Conservation (phyloP, 1,140 invertebrate genomes). For the Drosophila pachea region DNA sequence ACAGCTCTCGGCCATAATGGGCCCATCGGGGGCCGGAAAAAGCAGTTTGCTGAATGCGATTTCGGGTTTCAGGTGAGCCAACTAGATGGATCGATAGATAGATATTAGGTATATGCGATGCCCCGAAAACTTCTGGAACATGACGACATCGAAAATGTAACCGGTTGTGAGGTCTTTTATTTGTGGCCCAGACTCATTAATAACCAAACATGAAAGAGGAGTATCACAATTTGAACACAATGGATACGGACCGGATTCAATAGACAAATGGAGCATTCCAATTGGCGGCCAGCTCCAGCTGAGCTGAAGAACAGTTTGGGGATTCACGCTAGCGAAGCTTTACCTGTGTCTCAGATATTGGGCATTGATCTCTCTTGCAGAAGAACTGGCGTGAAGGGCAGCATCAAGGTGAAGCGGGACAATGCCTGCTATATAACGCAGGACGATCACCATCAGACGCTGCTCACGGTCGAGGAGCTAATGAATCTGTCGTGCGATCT, state of each 20-base stretch:
- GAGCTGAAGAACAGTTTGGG: slow-evolving; percentile 6
- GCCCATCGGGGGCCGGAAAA: slow-evolving; percentile 90
- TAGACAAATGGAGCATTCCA: neutral
- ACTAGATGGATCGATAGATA: neutral
- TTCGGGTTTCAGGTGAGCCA: slow-evolving; percentile 84
- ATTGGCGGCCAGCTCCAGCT: neutral
- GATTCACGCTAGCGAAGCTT: neutral
- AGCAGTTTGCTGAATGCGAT: slow-evolving; percentile 87
- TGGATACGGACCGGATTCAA: too few species aligned
- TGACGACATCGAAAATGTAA: slow-evolving; percentile 1
- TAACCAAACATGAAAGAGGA: too few species aligned
- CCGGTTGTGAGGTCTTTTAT: slow-evolving; percentile 11
- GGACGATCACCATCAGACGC: slow-evolving; percentile 89
- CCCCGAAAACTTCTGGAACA: slow-evolving; percentile 11
- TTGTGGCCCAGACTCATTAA: too few species aligned
- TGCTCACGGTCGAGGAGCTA: slow-evolving; percentile 89
- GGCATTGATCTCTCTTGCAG: slow-evolving; percentile 57
- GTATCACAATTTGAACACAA: too few species aligned
- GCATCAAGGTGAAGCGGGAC: slow-evolving; percentile 80
- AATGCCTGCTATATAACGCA: slow-evolving; percentile 92
- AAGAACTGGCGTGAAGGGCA: slow-evolving; percentile 80
- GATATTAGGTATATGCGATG: neutral
- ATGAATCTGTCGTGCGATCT: slow-evolving; percentile 91
- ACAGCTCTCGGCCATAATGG: slow-evolving; percentile 91
- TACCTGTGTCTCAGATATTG: neutral